A percentile compares a stretch with the other conserved stretches of the same genome.
These are phyloP conservation scores for Haplotaxodon microlepis DNA, from an alignment of 2,113 vertebrate genomes.

Conservation along the genomic window DNA sequence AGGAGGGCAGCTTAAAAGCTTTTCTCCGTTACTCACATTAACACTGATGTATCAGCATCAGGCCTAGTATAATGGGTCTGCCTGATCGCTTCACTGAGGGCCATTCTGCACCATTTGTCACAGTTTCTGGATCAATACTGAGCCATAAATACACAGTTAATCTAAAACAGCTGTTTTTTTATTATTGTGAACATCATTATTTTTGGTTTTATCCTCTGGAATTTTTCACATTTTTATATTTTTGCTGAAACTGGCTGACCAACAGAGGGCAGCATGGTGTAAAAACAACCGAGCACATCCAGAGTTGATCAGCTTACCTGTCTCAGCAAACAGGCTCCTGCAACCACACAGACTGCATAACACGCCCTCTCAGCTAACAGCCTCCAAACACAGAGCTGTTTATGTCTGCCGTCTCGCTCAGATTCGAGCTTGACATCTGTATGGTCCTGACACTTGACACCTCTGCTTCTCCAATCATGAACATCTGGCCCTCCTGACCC, in stretches of 20 bases:
- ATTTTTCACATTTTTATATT: rapidly evolving
- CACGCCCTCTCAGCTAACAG: neutral
- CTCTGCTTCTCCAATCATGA: slow-evolving; percentile 14
- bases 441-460: neutral
- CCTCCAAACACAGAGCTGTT: neutral
- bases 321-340: neutral
- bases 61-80: neutral
- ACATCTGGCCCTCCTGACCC: slow-evolving; percentile 56
- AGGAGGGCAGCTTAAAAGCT: neutral
- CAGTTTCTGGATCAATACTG: neutral
- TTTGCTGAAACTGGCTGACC: neutral
- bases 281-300: neutral
- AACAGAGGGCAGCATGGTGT: slow-evolving; percentile 47
- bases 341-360: neutral
- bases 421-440: slow-evolving; percentile 20
- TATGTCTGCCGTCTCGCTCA: neutral
- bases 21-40: neutral
- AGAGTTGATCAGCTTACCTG: neutral
- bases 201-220: neutral
- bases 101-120: neutral
- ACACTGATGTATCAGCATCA: neutral
- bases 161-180: neutral
- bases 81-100: neutral
- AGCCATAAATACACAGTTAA: neutral
- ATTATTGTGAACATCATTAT: neutral